phyloP scores from a whole-genome alignment of 2,113 vertebrate genomes.

The Geothlypis trichas region DNA sequence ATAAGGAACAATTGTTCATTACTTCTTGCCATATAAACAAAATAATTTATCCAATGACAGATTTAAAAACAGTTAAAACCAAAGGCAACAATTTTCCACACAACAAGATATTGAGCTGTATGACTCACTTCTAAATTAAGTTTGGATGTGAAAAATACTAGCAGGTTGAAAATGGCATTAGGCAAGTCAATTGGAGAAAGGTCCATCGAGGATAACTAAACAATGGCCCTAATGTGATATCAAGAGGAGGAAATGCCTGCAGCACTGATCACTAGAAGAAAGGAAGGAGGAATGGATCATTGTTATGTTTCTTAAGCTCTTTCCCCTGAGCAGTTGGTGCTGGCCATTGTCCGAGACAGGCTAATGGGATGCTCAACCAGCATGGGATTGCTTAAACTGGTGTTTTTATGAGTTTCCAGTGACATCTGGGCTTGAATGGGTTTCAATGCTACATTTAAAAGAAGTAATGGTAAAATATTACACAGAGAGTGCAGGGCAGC shows the following conservation, averaged over 20 bases:
- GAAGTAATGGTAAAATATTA: background rate
- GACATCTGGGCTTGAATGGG: background rate
- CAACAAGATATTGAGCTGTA: background rate
- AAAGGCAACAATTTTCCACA: background rate
- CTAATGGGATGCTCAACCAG: background rate
- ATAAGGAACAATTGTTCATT: background rate
- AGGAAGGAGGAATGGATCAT: background rate
- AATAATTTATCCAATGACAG: background rate
- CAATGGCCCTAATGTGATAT: slow-evolving; percentile 6
- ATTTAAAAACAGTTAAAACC: background rate
- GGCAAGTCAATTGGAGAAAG: background rate
- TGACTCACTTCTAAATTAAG: slow-evolving; percentile 25
- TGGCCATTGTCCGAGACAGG: background rate
- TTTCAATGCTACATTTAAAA: background rate
- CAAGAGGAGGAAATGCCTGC: slow-evolving; percentile 31
- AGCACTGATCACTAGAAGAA: background rate
- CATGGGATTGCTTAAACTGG: background rate
- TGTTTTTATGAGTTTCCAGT: background rate
- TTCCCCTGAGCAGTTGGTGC: background rate
- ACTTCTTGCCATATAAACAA: background rate
- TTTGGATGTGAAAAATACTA: slow-evolving; percentile 4
- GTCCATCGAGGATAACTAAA: slow-evolving; percentile 31
- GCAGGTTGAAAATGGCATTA: background rate
- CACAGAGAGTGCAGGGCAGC: background rate
- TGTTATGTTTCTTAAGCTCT: background rate